phyloP scores from a whole-genome alignment of 64 coral and sea anemone genomes.

The Exaiptasia diaphana region DNA sequence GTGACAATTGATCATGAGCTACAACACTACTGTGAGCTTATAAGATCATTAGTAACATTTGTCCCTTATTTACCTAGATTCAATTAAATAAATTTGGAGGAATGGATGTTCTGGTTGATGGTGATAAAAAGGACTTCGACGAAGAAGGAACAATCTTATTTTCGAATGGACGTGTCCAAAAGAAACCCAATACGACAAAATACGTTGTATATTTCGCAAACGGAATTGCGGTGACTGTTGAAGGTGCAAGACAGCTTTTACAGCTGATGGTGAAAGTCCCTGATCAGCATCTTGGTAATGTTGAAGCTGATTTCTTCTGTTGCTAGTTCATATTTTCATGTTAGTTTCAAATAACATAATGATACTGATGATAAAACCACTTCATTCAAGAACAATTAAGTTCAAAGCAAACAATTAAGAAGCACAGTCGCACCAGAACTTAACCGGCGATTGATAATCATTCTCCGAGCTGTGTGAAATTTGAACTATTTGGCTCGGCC shows the following conservation, averaged over 20 bases:
- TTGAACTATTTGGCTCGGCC: too few species aligned
- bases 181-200: conserved; percentile 46
- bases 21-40: too few species aligned
- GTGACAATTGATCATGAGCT: too few species aligned
- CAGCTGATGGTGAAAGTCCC: conserved; percentile 47
- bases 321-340: neutral
- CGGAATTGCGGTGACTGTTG: conserved; percentile 52
- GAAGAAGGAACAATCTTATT: conserved; percentile 36
- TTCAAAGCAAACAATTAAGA: neutral
- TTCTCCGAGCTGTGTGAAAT: too few species aligned
- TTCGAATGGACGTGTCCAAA: conserved; percentile 13
- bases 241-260: conserved; percentile 34
- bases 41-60: too few species aligned
- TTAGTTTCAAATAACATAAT: neutral
- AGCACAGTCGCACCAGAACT: neutral
- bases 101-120: conserved; percentile 48
- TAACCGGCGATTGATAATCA: neutral
- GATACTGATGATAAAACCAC: neutral
- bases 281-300: neutral
- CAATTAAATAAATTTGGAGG: conserved; percentile 39
- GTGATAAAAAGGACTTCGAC: conserved; percentile 37
- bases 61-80: conserved; percentile 15
- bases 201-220: conserved; percentile 43
- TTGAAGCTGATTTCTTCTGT: neutral
- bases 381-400: neutral